Conservation (phyloP, 2,113 vertebrate species). For the Lophius piscatorius region DNA sequence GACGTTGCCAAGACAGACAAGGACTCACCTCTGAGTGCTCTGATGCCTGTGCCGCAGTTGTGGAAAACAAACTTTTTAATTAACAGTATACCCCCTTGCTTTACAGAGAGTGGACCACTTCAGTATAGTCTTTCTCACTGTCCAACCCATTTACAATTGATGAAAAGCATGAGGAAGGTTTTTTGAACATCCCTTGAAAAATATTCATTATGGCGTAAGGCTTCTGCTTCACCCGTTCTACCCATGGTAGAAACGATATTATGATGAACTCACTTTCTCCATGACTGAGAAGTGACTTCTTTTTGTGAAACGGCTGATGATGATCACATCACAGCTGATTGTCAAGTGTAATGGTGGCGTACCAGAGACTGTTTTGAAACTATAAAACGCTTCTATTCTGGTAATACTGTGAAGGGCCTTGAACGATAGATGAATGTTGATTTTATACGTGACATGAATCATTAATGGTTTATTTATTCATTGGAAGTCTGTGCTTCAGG, state of each 20-base stretch:
- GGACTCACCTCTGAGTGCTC: slow-evolving; percentile 74
- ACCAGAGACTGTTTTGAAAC: background rate
- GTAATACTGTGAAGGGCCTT: no score
- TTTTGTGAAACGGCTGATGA: slow-evolving; percentile 2
- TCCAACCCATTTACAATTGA: slow-evolving; percentile 60
- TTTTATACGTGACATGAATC: background rate
- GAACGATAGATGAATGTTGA: no score
- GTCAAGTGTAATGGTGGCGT: slow-evolving; percentile 14
- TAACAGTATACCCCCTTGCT: slow-evolving; percentile 66
- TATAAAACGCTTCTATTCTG: no score
- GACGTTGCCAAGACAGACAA: slow-evolving; percentile 73
- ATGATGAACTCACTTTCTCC: slow-evolving; percentile 13
- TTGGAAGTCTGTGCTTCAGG: no score
- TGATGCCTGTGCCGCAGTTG: slow-evolving; percentile 68
- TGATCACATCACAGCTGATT: slow-evolving; percentile 25
- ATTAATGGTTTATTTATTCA: no score
- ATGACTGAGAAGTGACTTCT: background rate
- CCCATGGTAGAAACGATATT: background rate
- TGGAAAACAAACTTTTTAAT: slow-evolving; percentile 84
- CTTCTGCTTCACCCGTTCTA: background rate
- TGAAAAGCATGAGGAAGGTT: slow-evolving; percentile 48
- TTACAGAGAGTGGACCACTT: slow-evolving; percentile 68
- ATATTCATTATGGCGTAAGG: slow-evolving; percentile 19
- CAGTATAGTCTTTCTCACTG: slow-evolving; percentile 58
- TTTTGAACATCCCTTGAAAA: slow-evolving; percentile 48